Conservation (phyloP, 2,113 vertebrate species). For the Ovis aries region DNA sequence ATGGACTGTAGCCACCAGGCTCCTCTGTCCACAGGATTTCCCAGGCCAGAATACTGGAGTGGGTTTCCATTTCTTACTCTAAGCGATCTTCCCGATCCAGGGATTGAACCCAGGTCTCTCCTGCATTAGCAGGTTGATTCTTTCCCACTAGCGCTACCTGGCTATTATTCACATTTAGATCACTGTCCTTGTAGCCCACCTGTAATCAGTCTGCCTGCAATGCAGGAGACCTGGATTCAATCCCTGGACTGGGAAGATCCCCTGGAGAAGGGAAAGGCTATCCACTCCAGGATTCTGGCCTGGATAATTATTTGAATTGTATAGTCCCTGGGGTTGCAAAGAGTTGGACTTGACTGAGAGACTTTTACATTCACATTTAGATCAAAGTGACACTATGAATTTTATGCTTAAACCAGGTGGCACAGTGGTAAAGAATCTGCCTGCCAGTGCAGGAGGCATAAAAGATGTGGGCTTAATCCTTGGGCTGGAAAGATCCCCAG, state of each 20-base stretch:
- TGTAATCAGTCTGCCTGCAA: not conserved
- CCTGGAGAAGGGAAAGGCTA: not conserved
- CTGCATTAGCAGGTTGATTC: not conserved
- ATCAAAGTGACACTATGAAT: not conserved
- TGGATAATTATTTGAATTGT: not conserved
- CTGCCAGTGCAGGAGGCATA: not conserved
- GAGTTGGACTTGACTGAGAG: not conserved
- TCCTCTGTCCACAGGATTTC: not conserved
- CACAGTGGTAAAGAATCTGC: not conserved
- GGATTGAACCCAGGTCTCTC: not conserved
- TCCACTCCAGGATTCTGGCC: not conserved
- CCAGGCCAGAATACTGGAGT: not conserved
- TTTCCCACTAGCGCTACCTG: not conserved
- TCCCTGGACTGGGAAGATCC: not conserved
- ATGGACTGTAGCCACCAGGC: not conserved
- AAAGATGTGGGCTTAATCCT: not conserved
- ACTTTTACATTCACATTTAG: not conserved
- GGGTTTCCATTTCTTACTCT: not conserved
- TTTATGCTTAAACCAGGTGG: not conserved
- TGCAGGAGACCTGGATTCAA: not conserved
- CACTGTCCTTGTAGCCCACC: not conserved
- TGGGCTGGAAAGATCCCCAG: not conserved
- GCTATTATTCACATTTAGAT: not conserved
- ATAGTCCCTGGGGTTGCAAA: not conserved
- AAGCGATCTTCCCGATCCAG: not conserved